Conservation (phyloP, 2,888 invertebrate genomes). For the Ferrisia virgata region DNA sequence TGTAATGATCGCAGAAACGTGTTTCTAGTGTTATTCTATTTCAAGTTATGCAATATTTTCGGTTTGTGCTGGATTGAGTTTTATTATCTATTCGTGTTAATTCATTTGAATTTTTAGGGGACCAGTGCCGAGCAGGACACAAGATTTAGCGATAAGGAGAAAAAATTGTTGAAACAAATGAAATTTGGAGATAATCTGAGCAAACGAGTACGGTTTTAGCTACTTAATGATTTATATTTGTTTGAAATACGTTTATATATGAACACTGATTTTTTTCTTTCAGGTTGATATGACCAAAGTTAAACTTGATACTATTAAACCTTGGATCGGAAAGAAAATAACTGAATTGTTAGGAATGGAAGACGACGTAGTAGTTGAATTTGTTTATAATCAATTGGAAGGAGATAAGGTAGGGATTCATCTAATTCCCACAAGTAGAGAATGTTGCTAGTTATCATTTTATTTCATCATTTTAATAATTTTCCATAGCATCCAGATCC, state of each 20-base stretch:
- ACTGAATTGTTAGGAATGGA: conserved; percentile 95
- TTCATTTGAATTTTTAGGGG: conserved; percentile 64
- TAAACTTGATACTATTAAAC: conserved; percentile 94
- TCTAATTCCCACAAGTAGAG: conserved; percentile 41
- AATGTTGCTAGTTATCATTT: neutral
- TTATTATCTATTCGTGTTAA: neutral
- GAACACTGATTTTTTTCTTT: too few relatives aligned
- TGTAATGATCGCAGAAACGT: neutral
- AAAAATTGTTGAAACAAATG: conserved; percentile 98
- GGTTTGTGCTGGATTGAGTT: too few relatives aligned
- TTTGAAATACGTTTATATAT: too few relatives aligned
- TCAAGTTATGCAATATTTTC: too few relatives aligned
- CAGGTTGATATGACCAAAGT: conserved; percentile 98
- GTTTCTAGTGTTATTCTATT: neutral
- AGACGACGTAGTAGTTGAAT: conserved; percentile 98
- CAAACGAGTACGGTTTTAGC: conserved; percentile 67
- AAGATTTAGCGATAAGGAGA: conserved; percentile 98
- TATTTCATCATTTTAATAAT: neutral
- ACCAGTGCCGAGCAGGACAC: conserved; percentile 99
- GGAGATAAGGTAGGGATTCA: conserved; percentile 71
- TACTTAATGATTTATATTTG: neutral
- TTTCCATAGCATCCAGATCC: conserved; percentile 83
- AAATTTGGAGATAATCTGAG: conserved; percentile 88
- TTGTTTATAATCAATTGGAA: conserved; percentile 97
- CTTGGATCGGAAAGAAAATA: conserved; percentile 97